phyloP scores from a whole-genome alignment of 2,797 vertebrate genomes.

The Rhynchotus rufescens region DNA sequence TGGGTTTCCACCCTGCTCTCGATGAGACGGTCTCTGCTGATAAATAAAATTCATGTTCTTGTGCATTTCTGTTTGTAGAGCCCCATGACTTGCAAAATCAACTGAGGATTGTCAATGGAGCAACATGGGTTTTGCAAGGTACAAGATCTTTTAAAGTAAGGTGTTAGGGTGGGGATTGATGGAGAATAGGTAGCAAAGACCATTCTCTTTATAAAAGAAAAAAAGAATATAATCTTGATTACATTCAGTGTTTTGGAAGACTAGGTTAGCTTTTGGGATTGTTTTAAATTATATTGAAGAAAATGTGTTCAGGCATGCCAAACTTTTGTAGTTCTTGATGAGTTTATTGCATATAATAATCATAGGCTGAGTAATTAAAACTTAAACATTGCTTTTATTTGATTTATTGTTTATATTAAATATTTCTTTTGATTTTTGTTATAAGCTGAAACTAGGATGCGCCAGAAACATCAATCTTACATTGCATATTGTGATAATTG shows the following conservation, averaged over 20 bases:
- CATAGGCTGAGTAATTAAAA: constrained; percentile 65
- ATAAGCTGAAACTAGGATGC: not conserved
- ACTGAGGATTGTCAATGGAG: not conserved
- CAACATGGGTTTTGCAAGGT: not conserved
- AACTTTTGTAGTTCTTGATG: constrained; percentile 50
- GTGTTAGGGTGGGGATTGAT: not conserved
- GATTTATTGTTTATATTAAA: not conserved
- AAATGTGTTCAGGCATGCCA: constrained; percentile 55
- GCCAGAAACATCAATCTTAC: constrained; percentile 46
- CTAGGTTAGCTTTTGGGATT: constrained; percentile 58
- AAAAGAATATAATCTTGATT: not conserved
- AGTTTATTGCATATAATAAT: constrained; percentile 66
- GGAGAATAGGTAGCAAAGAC: not conserved
- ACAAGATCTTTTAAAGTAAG: not conserved
- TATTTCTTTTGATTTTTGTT: constrained; percentile 37
- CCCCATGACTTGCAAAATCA: not conserved
- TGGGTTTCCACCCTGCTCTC: not conserved
- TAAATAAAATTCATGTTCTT: not conserved
- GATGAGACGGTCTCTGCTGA: not conserved
- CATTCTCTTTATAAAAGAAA: not conserved
- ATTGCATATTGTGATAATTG: constrained; percentile 47
- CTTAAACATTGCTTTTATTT: constrained; percentile 42
- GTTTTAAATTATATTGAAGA: constrained; percentile 58
- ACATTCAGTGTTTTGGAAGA: constrained; percentile 28
- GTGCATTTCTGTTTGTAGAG: not conserved